Conservation (phyloP, 2,888 invertebrate genomes). For the Dynastes hyllus region DNA sequence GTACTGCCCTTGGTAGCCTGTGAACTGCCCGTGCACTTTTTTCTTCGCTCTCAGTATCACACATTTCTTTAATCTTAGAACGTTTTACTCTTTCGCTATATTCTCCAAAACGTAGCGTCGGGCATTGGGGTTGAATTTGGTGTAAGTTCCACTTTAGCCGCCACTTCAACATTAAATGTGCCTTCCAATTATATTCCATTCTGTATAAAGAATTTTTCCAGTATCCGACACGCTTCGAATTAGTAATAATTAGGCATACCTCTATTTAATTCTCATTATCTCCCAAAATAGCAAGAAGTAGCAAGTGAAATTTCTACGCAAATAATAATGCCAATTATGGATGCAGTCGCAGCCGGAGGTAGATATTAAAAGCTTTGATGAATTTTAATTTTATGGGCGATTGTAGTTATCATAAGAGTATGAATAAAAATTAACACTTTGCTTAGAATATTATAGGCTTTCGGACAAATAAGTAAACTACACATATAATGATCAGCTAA, state of each 20-base stretch:
- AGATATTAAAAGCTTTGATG: no score
- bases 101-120: neutral
- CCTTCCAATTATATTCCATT: neutral
- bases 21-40: conserved; percentile 10
- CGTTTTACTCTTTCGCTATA: conserved; percentile 3
- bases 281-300: no score
- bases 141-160: neutral
- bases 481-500: no score
- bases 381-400: no score
- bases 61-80: conserved; percentile 19
- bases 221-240: neutral
- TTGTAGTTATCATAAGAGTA: no score
- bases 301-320: no score
- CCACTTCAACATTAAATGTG: neutral
- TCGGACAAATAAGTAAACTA: no score
- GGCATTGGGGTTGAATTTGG: neutral
- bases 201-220: neutral
- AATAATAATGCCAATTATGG: no score
- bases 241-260: neutral
- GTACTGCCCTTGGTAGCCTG: neutral
- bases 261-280: neutral
- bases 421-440: no score
- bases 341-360: no score
- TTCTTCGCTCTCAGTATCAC: conserved; percentile 17
- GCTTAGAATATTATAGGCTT: no score